Evolutionary conservation across 2,113 vertebrate genomes (phyloP).

Genomic region (Poeciliopsis prolifica): DNA sequence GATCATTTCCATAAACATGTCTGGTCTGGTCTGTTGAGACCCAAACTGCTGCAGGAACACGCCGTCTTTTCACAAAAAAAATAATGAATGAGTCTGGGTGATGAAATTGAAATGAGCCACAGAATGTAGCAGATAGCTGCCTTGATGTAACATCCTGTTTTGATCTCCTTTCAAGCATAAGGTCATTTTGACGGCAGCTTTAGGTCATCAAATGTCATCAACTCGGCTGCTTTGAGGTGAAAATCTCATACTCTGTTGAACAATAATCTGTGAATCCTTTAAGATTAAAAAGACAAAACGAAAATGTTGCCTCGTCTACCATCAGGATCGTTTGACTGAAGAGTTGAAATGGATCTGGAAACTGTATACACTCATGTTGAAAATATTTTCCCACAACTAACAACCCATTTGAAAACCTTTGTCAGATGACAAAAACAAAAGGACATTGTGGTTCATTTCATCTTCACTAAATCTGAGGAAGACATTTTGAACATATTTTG

Average conservation of each 20-base stretch:
- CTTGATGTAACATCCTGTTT: background rate
- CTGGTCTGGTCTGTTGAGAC: background rate
- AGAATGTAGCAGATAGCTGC: background rate
- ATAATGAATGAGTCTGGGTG: background rate
- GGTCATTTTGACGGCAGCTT: background rate
- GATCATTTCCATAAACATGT: background rate
- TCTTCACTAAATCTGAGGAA: background rate
- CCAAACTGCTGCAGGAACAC: background rate
- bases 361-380: background rate
- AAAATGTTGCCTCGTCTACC: background rate
- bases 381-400: background rate
- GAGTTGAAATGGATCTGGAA: no score
- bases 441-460: background rate
- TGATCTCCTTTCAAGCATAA: background rate
- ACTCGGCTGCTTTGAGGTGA: slow-evolving; percentile 4
- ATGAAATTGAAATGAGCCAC: background rate
- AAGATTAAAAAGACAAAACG: background rate
- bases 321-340: no score
- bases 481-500: background rate
- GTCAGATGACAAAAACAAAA: background rate
- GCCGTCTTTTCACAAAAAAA: background rate
- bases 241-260: background rate
- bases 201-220: slow-evolving; percentile 5
- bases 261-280: slow-evolving; percentile 8
- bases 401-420: background rate